Evolutionary conservation across 2,888 invertebrate genomes (phyloP), one percentile per base, ranked within the genome.

Genomic region (Eristalinus aeneus): DNA sequence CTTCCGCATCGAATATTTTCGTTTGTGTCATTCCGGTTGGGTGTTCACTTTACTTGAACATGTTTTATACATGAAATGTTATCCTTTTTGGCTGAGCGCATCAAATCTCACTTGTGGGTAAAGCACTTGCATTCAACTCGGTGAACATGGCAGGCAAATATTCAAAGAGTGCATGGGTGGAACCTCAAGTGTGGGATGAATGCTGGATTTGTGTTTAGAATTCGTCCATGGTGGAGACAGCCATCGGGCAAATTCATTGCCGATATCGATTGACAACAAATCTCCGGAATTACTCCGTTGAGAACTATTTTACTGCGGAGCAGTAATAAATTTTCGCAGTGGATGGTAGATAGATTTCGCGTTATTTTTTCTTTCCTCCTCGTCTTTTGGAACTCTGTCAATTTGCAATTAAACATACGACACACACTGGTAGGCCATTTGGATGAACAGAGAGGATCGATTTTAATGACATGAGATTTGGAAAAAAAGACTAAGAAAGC

Each of bases 251-350:
- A 63, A 46, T 53, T 63, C 53, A 23, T 53, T 53, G 31, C 65
- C 32, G 36, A 65, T 64, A 74, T 65, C 74, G 74, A 74, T 74
- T 74, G 74, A 72, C 65, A 56, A 64, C 64, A 74, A 64, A 64
- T 74, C 65, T 74, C 39, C 53, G 63, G 58, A 74, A 74, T 32
- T 31, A 74, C 65, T 74, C 74, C 74, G 56, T 6, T n/a, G 74
- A 65, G 74, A 16, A 74, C 65, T 56, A 58, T 65, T 74, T 64
- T 22, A 39, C 65, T 74, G 65, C 74, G 36, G 74, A 56, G 16
- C 36, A 16, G 36, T 46, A 58, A 65, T 74, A 74, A 74, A 74
- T 74, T 74, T 56, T 46, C 53, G 53, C 53, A 71, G 71, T 31
- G 16, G 46, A 46, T 60, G 46, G 46, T n/a, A 23, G 36, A 46